Evolutionary conservation across 2,113 vertebrate species (phyloP).

Genomic region (Triplophysa dalaica): DNA sequence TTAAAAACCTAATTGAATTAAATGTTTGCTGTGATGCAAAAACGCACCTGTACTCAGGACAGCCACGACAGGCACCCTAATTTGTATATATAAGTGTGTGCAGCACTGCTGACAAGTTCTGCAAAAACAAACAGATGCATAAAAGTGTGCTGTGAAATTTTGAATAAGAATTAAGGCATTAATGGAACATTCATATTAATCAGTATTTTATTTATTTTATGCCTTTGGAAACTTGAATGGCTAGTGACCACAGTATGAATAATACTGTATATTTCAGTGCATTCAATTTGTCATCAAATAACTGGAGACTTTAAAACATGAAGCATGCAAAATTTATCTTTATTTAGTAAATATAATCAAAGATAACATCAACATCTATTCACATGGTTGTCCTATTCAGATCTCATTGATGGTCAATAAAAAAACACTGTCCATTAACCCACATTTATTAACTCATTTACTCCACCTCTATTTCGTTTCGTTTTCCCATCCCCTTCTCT

Average conservation of each 20-base stretch:
- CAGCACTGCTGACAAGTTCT: background rate
- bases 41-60: background rate
- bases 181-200: no score
- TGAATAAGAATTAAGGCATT: background rate
- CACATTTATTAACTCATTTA: slow-evolving; percentile 21
- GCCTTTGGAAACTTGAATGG: no score
- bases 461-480: slow-evolving; percentile 26
- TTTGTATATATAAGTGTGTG: background rate
- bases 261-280: no score
- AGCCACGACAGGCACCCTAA: background rate
- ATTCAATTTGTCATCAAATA: background rate
- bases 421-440: slow-evolving; percentile 23
- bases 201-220: no score
- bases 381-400: background rate
- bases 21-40: background rate
- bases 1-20: background rate
- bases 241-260: no score
- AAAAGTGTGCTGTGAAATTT: background rate
- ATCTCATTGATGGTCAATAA: slow-evolving; percentile 24
- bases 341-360: background rate
- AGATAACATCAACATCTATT: background rate
- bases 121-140: background rate
- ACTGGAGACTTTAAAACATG: background rate
- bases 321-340: background rate
- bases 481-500: slow-evolving; percentile 62